phyloP scores from a whole-genome alignment of 2,888 invertebrate genomes.

The Rhingia rostrata region DNA sequence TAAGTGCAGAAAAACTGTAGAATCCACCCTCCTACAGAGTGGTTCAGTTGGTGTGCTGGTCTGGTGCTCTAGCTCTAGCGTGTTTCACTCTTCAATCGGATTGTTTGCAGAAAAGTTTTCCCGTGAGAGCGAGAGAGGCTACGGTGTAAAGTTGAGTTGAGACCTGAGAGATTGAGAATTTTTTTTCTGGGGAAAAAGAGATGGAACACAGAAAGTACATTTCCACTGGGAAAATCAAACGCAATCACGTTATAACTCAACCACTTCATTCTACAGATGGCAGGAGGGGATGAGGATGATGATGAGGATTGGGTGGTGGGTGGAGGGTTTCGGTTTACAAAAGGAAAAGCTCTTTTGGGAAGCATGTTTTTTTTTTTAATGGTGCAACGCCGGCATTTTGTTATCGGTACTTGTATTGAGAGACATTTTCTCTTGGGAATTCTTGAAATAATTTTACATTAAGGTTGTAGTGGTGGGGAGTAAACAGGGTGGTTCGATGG shows the following conservation, averaged over 20 bases:
- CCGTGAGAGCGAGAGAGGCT: constrained; percentile 2
- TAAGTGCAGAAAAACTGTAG: constrained; percentile 13
- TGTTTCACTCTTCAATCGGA: background rate
- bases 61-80: background rate
- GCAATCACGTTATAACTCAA: constrained; percentile 40
- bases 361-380: constrained; percentile 40
- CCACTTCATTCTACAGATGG: constrained; percentile 43
- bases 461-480: background rate
- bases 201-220: background rate
- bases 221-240: constrained; percentile 49
- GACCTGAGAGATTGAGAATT: constrained; percentile 7
- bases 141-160: too few species aligned
- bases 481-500: background rate
- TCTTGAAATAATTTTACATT: constrained; percentile 23
- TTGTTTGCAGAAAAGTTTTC: constrained; percentile 1
- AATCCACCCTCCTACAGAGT: constrained; percentile 2
- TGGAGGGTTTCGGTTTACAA: background rate
- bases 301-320: background rate
- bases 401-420: constrained; percentile 28
- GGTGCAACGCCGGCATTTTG: constrained; percentile 72
- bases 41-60: background rate
- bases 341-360: constrained; percentile 28
- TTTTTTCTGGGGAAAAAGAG: background rate
- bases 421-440: constrained; percentile 43
- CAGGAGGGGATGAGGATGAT: background rate